These are phyloP conservation scores for Lutjanus argentimaculatus DNA, from an alignment of 2,797 vertebrate species.

Conservation along the genomic window DNA sequence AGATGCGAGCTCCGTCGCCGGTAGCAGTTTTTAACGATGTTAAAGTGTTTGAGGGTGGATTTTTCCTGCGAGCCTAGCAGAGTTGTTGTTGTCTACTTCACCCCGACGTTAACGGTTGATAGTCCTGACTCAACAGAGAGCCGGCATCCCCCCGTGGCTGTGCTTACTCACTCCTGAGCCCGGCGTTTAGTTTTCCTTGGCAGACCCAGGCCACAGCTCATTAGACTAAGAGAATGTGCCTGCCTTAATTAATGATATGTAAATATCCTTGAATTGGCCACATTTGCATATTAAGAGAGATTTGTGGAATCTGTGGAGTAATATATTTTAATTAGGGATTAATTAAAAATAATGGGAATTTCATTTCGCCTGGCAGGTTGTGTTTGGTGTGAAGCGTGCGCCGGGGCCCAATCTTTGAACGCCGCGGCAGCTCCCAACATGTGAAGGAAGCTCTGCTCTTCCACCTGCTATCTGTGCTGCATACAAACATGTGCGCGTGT, in stretches of 20 bases:
- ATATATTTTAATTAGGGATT: constrained; percentile 99
- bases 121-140: constrained; percentile 82
- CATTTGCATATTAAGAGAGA: constrained; percentile 99
- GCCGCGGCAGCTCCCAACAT: constrained; percentile 73
- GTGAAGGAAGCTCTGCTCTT: constrained; percentile 77
- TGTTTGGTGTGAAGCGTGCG: constrained; percentile 93
- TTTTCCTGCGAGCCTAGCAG: constrained; percentile 56
- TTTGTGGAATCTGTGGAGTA: constrained; percentile 99
- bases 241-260: constrained; percentile 99
- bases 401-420: constrained; percentile 82
- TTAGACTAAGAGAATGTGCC: constrained; percentile 99
- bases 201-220: constrained; percentile 95
- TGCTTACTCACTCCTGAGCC: constrained; percentile 82
- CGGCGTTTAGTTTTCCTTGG: constrained; percentile 88
- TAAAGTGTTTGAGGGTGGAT: constrained; percentile 69
- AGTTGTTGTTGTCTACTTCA: constrained; percentile 71
- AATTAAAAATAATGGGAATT: constrained; percentile 99
- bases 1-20: constrained; percentile 23
- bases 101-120: constrained; percentile 68
- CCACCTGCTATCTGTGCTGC: constrained; percentile 76
- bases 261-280: constrained; percentile 99
- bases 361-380: constrained; percentile 99
- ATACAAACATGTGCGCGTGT: constrained; percentile 72
- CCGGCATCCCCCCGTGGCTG: constrained; percentile 69
- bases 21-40: constrained; percentile 53